Base-by-base conservation (phyloP, 2,113 vertebrate genomes). In the Cygnus buccinator region DNA sequence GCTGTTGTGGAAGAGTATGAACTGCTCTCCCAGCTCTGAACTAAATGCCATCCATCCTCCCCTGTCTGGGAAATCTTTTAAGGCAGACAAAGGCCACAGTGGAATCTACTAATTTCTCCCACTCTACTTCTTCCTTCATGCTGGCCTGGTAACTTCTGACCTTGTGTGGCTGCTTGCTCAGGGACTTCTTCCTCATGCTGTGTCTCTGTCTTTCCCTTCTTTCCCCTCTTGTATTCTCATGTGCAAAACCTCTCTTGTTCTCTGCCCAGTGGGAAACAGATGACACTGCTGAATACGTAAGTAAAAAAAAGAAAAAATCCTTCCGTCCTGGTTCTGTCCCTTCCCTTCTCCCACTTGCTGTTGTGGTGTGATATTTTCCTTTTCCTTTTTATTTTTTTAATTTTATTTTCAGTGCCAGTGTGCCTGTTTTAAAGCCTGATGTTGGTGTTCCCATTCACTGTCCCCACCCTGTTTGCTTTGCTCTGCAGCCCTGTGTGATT, bases 221-320 rank as follows among this genome's bases (percentile, higher is more conserved):
- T 98, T 95, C 96, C 97, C 98, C 97, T 97, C 97, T 97, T 96
- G 93, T 98, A 97, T 96, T 97, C 97, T 98, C 97, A 95, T 3
- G 73, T 96, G 96, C 97, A 94, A 96, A 96, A 96, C 97, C 96
- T 98, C 95, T 97, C 98, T 98, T 98, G 98, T 98, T 98, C 98
- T 98, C 97, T 98, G 97, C 97, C 98, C 99, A 99, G 99, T 99
- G 99, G 99, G 99, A 99, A 98, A 99, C 96, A 97, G 99, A 99
- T 97, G 99, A 99, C 98, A 99, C 99, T 67, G 99, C 99, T 75
- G 99, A 99, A 98, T 99, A 99, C 65, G 99, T 99, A 97, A 99
- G 99, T 98, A 98, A 83, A 72, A 50, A 48, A 50, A 78, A 76
- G n/a, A 44, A 62, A 87, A 81, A 91, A 59, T 58, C 66, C 83